A percentile compares a stretch with the other conserved stretches of the same genome.
Conservation (phyloP, 2,113 vertebrate species). For the Empidonax alnorum region DNA sequence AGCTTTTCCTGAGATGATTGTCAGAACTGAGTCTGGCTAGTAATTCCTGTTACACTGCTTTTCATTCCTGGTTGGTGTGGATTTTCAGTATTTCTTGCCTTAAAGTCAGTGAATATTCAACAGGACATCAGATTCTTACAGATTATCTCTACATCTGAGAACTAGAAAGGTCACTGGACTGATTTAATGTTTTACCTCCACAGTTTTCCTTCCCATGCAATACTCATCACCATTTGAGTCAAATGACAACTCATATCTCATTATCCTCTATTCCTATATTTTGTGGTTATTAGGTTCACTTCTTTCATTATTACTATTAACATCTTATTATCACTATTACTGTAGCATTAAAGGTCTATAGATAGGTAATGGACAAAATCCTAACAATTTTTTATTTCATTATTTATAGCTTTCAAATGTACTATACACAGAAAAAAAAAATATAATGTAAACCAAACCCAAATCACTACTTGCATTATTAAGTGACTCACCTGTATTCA, state of each 20-base stretch:
- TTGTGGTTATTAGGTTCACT: background rate
- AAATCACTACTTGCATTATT: background rate
- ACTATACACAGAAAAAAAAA: background rate
- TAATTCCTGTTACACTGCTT: background rate
- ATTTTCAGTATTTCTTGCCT: background rate
- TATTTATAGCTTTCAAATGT: background rate
- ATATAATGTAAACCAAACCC: rapidly evolving
- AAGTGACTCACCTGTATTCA: background rate
- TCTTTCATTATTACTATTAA: background rate
- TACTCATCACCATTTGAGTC: background rate
- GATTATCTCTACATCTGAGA: background rate
- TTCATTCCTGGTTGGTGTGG: background rate
- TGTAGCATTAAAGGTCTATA: background rate
- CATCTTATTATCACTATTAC: background rate
- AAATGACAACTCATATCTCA: background rate
- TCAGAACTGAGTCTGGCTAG: background rate
- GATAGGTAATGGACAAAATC: background rate
- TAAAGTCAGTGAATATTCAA: background rate
- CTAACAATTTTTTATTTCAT: background rate
- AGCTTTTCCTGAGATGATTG: background rate
- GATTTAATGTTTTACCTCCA: background rate
- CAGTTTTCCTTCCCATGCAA: background rate
- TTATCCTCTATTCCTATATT: background rate
- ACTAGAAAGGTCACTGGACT: background rate
- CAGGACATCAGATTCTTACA: background rate